These are phyloP conservation scores for Thamnophis sirtalis DNA, from an alignment of 2,113 vertebrate genomes.

Conservation along the genomic window DNA sequence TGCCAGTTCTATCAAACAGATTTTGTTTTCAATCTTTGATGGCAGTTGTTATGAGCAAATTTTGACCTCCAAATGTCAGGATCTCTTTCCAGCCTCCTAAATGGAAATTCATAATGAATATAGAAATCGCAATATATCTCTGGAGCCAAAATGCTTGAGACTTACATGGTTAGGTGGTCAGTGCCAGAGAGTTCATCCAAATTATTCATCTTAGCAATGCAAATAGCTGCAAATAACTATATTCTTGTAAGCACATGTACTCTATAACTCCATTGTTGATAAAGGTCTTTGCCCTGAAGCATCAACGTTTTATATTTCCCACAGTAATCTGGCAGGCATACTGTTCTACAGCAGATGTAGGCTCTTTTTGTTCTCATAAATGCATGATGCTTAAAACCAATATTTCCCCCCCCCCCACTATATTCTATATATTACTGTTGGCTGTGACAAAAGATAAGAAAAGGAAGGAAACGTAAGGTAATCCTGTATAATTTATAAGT, in stretches of 20 bases:
- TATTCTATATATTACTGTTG: constrained; percentile 5
- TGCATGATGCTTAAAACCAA: not conserved
- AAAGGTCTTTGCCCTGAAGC: constrained; percentile 8
- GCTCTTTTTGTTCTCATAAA: not conserved
- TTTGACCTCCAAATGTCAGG: constrained; percentile 18
- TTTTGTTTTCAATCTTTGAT: constrained; percentile 27
- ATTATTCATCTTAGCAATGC: constrained; percentile 2
- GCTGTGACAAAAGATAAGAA: not conserved
- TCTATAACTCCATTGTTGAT: constrained; percentile 2
- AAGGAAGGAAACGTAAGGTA: not conserved
- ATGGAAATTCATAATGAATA: constrained; percentile 19
- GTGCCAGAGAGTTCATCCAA: not conserved
- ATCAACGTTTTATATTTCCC: not conserved
- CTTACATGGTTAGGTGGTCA: not conserved
- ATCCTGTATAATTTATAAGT: not conserved
- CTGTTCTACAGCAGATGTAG: not conserved
- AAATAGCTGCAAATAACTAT: not conserved
- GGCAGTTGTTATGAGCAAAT: constrained; percentile 10
- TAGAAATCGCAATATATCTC: not conserved
- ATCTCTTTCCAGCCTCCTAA: not conserved
- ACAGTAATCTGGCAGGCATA: constrained; percentile 4
- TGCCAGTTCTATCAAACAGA: constrained; percentile 9
- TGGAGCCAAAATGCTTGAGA: not conserved
- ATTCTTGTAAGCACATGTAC: constrained; percentile 6
- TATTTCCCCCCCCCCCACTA: not conserved